Evolutionary conservation across 2,113 vertebrate genomes (phyloP), one percentile per base, ranked within the genome.

Genomic region (Odontophorus gujanensis): DNA sequence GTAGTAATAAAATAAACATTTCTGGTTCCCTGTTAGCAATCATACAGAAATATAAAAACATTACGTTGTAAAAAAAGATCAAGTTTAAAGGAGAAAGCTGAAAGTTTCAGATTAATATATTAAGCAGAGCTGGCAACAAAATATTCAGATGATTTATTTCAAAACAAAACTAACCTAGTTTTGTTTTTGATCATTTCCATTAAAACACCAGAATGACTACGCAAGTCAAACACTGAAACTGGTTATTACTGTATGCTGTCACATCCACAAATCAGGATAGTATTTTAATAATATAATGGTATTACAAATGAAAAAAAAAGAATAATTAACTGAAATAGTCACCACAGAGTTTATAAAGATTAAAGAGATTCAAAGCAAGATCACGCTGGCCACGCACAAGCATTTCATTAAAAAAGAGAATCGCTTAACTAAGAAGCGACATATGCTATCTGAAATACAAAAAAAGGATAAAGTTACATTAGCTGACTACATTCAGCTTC

Each of bases 241-340:
- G 38, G 24, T 45, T 76, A 79, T 53, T 21, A 69, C 13, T 10
- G 61, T 59, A 61, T 83, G 47, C 68, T 90, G 63, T 51, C 72
- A 82, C 92, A 81, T n/a, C 28, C 58, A 82, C 6, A 79, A 67
- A 74, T 55, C 76, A 91, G 42, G 47, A 24, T 3, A 66, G 13
- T 9, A 51, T 59, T 88, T 81, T 81, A 32, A 57, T 57, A 57
- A 55, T 47, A 85, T 2, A 3, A 63, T 4, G 45, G 65, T 30
- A 76, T 71, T 65, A 26, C 5, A 78, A 67, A 81, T 51, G 16
- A 83, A 93, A 94, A 75, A 75, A 32, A 79, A 75, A 40, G 28
- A 79, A 34, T 61, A 61, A 72, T 75, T 65, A 84, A 55, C 32
- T 45, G 43, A 11, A 76, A 69, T 3, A 66, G 32, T 9, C 36